Evolutionary conservation across 1,140 invertebrate species (phyloP).

Genomic region (Bombus consobrinus): DNA sequence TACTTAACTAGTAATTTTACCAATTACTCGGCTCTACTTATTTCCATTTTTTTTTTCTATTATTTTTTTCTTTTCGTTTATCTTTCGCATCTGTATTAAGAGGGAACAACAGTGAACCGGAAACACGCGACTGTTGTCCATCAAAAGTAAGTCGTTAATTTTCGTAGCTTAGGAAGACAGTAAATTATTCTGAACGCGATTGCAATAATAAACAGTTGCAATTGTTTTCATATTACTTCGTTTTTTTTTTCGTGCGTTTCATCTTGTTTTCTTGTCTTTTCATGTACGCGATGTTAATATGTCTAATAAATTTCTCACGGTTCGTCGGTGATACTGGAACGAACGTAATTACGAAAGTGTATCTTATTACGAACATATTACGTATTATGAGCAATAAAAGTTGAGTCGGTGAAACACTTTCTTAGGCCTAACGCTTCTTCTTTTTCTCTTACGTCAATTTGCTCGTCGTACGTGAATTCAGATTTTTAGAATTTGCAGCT

Average conservation of each 20-base stretch:
- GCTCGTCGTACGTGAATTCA: slow-evolving; percentile 69
- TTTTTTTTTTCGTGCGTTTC: neutral
- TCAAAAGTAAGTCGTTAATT: slow-evolving; percentile 71
- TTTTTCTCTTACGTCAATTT: neutral
- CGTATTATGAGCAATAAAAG: slow-evolving; percentile 78
- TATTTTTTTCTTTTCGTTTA: neutral
- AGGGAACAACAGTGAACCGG: slow-evolving; percentile 25
- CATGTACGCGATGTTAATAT: slow-evolving; percentile 62
- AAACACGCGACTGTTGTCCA: slow-evolving; percentile 25
- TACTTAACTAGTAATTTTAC: slow-evolving; percentile 40
- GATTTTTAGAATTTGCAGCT: slow-evolving; percentile 80
- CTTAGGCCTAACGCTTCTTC: slow-evolving; percentile 58
- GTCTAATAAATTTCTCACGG: slow-evolving; percentile 65
- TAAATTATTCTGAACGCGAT: slow-evolving; percentile 74
- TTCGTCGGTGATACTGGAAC: slow-evolving; percentile 49
- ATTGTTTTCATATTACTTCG: neutral
- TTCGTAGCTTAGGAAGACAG: slow-evolving; percentile 76
- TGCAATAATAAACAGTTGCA: slow-evolving; percentile 60
- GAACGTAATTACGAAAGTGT: slow-evolving; percentile 72
- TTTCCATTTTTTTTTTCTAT: neutral
- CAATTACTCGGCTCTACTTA: slow-evolving; percentile 41
- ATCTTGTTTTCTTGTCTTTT: neutral
- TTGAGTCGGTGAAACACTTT: slow-evolving; percentile 73
- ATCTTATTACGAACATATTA: slow-evolving; percentile 75
- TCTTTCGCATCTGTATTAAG: slow-evolving; percentile 43